Base-by-base conservation (phyloP, 2,888 invertebrate species). In the Sepioteuthis lessoniana region DNA sequence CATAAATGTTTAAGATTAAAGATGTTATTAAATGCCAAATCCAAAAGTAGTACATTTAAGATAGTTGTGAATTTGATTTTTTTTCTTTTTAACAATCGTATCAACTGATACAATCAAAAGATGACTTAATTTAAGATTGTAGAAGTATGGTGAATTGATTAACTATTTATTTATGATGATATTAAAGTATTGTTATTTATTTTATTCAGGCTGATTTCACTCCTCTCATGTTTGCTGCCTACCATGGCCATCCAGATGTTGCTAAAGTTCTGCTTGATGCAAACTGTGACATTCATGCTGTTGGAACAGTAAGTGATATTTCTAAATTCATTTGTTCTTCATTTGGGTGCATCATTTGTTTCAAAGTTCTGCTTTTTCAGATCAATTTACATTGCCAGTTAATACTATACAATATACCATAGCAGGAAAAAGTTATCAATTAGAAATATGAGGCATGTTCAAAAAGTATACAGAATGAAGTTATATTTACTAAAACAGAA, bases 141-240 rank as follows among this genome's bases (percentile, higher is more conserved):
- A 25, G 55, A 55, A 55, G 25, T 38, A 38, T 25, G 31, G 35
- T 35, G 28, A 42, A 91, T 91, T 91, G 31, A 28, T 46, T 91
- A 8, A 13, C n/a, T 10, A 28, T 35, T 91, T 46, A 91, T 91
- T 91, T 13, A 28, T 91, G 10, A 25, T 91, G n/a, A 5, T 76
- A 35, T 76, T 76, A 16, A 76, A 76, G n/a, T 35, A 13, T 38
- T 46, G 16, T n/a, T 92, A 7, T 47, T 31, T 92, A 16, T n/a
- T 35, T 10, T 76, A 31, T n/a, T 47, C 95, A 97, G 97, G 97
- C 97, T 42, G 97, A 97, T 95, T 97, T 97, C 95, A 97, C 97
- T 16, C 96, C 97, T 0, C 95, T 97, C 94, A 97, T 97, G 97
- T 97, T 97, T 95, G 96, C 97, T 91, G 96, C 96, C 7, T 97